phyloP scores from a whole-genome alignment of 2,113 vertebrate species.

The Pionites leucogaster region DNA sequence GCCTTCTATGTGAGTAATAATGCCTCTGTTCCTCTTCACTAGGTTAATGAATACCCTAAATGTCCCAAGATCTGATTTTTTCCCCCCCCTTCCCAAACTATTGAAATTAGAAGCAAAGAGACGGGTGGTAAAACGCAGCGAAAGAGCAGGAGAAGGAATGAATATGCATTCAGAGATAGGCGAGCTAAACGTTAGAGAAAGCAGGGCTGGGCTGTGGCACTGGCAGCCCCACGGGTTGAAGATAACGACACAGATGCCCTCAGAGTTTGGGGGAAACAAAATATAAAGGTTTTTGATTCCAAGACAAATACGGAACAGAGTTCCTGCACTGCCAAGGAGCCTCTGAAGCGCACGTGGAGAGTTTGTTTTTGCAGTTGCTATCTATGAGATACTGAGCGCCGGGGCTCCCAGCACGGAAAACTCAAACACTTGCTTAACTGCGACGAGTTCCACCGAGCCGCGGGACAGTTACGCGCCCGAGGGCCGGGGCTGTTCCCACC shows the following conservation, averaged over 20 bases:
- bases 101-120: slow-evolving; percentile 75
- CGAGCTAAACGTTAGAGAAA: background rate
- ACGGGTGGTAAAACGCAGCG: slow-evolving; percentile 43
- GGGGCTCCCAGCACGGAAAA: background rate
- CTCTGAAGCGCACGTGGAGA: background rate
- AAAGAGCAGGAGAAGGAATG: background rate
- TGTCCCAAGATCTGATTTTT: slow-evolving; percentile 62
- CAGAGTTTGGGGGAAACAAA: background rate
- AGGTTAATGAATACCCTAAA: slow-evolving; percentile 83
- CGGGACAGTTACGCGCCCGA: background rate
- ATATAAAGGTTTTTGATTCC: background rate
- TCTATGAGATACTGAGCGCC: background rate
- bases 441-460: background rate
- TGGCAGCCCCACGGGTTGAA: slow-evolving; percentile 28
- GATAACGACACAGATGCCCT: slow-evolving; percentile 62
- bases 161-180: background rate
- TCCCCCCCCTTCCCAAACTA: slow-evolving; percentile 38
- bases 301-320: slow-evolving; percentile 63
- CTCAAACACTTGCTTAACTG: background rate
- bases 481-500: background rate
- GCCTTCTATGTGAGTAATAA: slow-evolving; percentile 81
- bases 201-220: background rate
- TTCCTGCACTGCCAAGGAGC: slow-evolving; percentile 42
- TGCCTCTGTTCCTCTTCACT: slow-evolving; percentile 81
- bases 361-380: slow-evolving; percentile 9